A percentile compares a stretch with the other conserved stretches of the same genome.
Conservation (phyloP, 2,888 invertebrate genomes). For the Pardosa pseudoannulata region DNA sequence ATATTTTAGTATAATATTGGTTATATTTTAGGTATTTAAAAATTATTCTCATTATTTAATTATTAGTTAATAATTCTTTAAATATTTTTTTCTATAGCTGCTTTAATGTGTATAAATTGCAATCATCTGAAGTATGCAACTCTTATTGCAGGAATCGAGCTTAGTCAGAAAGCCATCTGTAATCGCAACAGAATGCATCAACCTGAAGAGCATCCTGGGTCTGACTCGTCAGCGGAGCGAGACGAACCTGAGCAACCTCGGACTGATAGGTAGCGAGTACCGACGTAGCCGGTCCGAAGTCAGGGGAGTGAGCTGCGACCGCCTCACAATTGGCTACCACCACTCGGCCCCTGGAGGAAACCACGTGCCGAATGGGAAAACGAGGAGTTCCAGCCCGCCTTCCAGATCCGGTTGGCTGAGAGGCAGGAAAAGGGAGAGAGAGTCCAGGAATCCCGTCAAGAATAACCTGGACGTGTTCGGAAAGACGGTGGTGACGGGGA, state of each 20-base stretch:
- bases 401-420: slow-evolving; percentile 35
- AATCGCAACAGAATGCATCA: slow-evolving; percentile 43
- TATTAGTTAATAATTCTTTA: too few species aligned
- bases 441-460: slow-evolving; percentile 9
- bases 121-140: too few species aligned
- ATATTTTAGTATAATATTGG: too few species aligned
- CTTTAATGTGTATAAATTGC: too few species aligned
- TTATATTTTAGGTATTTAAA: too few species aligned
- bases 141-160: neutral
- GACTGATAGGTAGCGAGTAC: slow-evolving; percentile 11
- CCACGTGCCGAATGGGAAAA: neutral
- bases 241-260: slow-evolving; percentile 45
- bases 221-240: slow-evolving; percentile 53
- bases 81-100: too few species aligned
- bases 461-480: neutral
- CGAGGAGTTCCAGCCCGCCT: slow-evolving; percentile 27
- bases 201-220: slow-evolving; percentile 41
- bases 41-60: too few species aligned
- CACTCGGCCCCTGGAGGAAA: neutral
- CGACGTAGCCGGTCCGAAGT: slow-evolving; percentile 56
- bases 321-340: slow-evolving; percentile 52
- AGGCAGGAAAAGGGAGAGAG: slow-evolving; percentile 41
- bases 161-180: slow-evolving; percentile 29
- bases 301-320: slow-evolving; percentile 44
- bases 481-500: slow-evolving; percentile 39